Evolutionary conservation across 2,113 vertebrate genomes (phyloP).

Genomic region (Mus spicilegus): DNA sequence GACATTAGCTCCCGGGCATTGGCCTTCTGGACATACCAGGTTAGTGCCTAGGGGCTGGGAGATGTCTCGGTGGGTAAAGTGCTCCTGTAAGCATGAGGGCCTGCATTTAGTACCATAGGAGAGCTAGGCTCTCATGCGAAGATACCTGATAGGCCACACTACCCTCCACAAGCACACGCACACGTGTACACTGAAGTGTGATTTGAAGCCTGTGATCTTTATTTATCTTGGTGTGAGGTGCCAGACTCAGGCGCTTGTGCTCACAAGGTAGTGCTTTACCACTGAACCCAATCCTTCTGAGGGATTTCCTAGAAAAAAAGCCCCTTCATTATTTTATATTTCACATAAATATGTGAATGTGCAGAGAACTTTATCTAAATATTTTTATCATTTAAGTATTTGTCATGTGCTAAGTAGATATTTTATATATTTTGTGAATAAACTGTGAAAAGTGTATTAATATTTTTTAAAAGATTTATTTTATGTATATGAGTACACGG

Average conservation of each 20-base stretch:
- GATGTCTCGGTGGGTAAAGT: not conserved
- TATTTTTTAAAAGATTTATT: too few relatives aligned
- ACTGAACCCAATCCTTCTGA: not conserved
- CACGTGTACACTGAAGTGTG: not conserved
- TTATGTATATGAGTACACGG: too few relatives aligned
- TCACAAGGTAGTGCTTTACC: not conserved
- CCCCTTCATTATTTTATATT: not conserved
- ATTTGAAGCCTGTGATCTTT: not conserved
- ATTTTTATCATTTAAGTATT: not conserved
- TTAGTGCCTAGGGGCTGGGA: slow-evolving; percentile 69
- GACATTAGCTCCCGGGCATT: slow-evolving; percentile 92
- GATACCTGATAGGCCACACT: too few relatives aligned
- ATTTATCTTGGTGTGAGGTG: not conserved
- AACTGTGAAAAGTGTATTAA: too few relatives aligned
- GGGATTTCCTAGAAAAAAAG: not conserved
- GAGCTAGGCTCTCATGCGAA: not conserved
- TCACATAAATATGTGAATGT: not conserved
- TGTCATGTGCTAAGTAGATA: not conserved
- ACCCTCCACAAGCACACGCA: not conserved
- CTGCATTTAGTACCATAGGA: not conserved
- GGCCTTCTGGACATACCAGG: slow-evolving; percentile 95
- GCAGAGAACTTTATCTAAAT: not conserved
- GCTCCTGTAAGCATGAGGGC: not conserved
- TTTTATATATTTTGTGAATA: not conserved
- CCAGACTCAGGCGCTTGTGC: not conserved